Percentiles rank a stretch among this genome's conserved stretches.
These are phyloP conservation scores for Rafetus swinhoei DNA, from an alignment of 2,113 vertebrate species.

Conservation along the genomic window DNA sequence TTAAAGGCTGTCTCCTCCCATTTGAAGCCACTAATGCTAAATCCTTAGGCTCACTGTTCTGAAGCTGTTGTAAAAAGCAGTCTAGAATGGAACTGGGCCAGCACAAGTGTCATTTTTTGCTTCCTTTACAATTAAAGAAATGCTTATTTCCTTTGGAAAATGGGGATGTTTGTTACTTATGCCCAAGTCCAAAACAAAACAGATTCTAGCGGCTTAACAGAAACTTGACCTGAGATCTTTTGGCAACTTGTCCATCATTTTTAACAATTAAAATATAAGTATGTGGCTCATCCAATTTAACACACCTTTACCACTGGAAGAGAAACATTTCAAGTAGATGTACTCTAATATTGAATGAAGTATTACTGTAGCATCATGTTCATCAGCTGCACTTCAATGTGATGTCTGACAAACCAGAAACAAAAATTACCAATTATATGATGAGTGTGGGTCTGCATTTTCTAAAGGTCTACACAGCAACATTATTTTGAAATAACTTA, in stretches of 20 bases:
- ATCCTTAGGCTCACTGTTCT: rapidly evolving
- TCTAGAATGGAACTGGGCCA: neutral
- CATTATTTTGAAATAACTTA: too few relatives aligned
- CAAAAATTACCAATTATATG: rapidly evolving
- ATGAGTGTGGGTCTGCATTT: neutral
- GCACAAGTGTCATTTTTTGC: neutral
- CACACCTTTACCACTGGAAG: neutral
- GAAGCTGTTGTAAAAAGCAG: rapidly evolving
- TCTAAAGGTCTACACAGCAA: neutral
- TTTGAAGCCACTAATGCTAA: neutral
- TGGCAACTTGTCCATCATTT: neutral
- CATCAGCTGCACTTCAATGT: neutral
- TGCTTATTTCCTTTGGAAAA: neutral
- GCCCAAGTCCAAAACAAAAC: neutral
- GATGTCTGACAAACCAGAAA: neutral
- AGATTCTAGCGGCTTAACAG: neutral
- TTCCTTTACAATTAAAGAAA: neutral
- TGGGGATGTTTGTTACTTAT: neutral
- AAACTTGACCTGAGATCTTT: neutral
- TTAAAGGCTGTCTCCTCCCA: neutral
- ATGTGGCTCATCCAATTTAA: neutral
- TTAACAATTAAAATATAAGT: neutral
- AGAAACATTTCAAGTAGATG: neutral
- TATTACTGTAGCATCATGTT: neutral
- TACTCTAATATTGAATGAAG: neutral